Evolutionary conservation across 2,888 invertebrate species (phyloP).

Genomic region (Zaprionus obscuricornis): DNA sequence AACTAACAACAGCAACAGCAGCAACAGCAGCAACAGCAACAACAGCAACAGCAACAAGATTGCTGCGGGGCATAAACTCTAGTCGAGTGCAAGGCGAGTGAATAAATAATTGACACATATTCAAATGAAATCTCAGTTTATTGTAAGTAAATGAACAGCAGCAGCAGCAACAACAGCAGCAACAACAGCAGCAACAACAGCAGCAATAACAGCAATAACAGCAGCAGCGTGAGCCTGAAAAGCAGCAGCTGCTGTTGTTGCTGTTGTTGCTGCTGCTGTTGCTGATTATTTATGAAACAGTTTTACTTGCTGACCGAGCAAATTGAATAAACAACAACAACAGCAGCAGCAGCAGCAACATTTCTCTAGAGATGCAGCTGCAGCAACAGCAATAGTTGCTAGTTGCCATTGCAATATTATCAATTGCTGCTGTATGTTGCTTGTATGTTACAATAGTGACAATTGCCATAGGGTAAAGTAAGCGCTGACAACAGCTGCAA

Average conservation of each 20-base stretch:
- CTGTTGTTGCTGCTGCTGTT: constrained; percentile 2
- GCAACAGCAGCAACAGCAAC: background rate
- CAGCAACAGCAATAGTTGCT: constrained; percentile 15
- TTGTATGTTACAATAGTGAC: constrained; percentile 5
- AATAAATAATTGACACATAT: constrained; percentile 43
- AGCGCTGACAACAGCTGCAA: background rate
- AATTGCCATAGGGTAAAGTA: constrained; percentile 7
- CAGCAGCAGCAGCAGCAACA: no score
- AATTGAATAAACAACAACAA: background rate
- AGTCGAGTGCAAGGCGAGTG: constrained; percentile 15
- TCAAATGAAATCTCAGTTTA: constrained; percentile 50
- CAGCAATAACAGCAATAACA: constrained; percentile 3
- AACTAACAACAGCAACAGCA: constrained; percentile 4
- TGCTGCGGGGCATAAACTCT: constrained; percentile 20
- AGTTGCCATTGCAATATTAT: constrained; percentile 14
- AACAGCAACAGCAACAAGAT: constrained; percentile 11
- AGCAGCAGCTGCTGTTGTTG: constrained; percentile 15
- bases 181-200: background rate
- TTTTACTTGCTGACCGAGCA: constrained; percentile 26
- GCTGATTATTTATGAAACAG: constrained; percentile 35
- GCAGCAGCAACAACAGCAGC: background rate
- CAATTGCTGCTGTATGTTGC: constrained; percentile 20
- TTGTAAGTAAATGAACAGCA: constrained; percentile 57
- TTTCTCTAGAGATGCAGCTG: constrained; percentile 1
- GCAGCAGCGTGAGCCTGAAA: background rate